phyloP scores from a whole-genome alignment of 1,140 invertebrate genomes.

The Papilio polytes region DNA sequence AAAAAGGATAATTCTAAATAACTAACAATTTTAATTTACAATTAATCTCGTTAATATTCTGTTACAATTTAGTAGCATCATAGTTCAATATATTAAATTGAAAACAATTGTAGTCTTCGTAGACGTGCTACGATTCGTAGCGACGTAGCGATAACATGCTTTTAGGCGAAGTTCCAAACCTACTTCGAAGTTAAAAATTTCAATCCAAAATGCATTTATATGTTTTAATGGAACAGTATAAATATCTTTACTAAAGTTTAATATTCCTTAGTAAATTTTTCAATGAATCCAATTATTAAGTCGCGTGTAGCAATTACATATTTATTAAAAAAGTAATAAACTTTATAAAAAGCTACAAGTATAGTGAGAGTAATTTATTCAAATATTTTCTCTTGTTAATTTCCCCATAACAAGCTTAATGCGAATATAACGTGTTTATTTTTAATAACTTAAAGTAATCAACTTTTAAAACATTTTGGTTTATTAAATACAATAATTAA shows the following conservation, averaged over 20 bases:
- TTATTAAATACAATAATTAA: background rate
- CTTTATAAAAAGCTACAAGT: too few species aligned
- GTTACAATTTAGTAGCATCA: background rate
- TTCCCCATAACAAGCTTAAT: background rate
- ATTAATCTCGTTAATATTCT: background rate
- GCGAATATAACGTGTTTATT: background rate
- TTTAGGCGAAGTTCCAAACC: conserved; percentile 4
- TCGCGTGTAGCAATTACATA: too few species aligned
- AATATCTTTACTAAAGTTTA: too few species aligned
- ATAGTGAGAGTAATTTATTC: background rate
- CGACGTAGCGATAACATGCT: background rate
- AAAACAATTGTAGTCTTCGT: background rate
- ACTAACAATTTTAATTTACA: too few species aligned
- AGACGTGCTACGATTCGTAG: conserved; percentile 11
- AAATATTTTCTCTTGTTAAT: background rate
- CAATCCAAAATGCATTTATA: background rate
- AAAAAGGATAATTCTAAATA: background rate
- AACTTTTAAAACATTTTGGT: background rate
- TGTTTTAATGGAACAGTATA: background rate
- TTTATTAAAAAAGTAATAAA: too few species aligned
- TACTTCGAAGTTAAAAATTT: background rate
- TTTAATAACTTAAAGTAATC: background rate
- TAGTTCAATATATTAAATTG: background rate
- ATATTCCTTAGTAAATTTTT: too few species aligned
- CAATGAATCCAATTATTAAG: too few species aligned